Conservation (phyloP, 1,140 invertebrate species). For the Stegodyphus dumicola region DNA sequence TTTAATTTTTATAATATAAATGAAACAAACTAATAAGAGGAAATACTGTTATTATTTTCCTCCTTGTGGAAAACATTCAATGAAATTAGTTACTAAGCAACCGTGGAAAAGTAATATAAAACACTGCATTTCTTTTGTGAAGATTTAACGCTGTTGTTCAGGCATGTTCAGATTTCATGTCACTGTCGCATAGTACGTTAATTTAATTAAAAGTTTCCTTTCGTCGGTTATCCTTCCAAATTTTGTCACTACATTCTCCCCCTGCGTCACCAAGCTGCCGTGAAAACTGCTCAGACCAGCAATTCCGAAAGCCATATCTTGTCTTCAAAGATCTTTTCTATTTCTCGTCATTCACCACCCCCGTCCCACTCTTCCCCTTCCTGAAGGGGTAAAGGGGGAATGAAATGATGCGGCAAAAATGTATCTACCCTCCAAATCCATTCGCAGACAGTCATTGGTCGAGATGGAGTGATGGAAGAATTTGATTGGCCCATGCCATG, state of each 20-base stretch:
- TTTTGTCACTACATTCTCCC: not conserved
- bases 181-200: too few relatives aligned
- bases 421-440: not conserved
- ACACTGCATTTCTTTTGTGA: too few relatives aligned
- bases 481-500: constrained; percentile 18
- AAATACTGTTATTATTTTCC: too few relatives aligned
- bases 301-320: constrained; percentile 34
- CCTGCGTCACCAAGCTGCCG: constrained; percentile 14
- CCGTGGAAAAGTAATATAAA: too few relatives aligned
- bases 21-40: too few relatives aligned
- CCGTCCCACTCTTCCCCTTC: not conserved
- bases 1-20: too few relatives aligned
- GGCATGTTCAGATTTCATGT: too few relatives aligned
- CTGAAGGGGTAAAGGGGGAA: not conserved
- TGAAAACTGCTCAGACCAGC: constrained; percentile 40
- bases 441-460: constrained; percentile 19
- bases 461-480: constrained; percentile 15
- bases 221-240: too few relatives aligned
- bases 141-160: too few relatives aligned
- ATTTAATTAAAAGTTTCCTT: too few relatives aligned
- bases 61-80: too few relatives aligned
- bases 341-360: constrained; percentile 19
- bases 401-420: constrained; percentile 40
- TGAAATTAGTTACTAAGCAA: too few relatives aligned
- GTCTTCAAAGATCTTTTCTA: constrained; percentile 50